These are phyloP conservation scores for Drosophila kokeensis DNA, from an alignment of 2,888 invertebrate species.

Conservation along the genomic window DNA sequence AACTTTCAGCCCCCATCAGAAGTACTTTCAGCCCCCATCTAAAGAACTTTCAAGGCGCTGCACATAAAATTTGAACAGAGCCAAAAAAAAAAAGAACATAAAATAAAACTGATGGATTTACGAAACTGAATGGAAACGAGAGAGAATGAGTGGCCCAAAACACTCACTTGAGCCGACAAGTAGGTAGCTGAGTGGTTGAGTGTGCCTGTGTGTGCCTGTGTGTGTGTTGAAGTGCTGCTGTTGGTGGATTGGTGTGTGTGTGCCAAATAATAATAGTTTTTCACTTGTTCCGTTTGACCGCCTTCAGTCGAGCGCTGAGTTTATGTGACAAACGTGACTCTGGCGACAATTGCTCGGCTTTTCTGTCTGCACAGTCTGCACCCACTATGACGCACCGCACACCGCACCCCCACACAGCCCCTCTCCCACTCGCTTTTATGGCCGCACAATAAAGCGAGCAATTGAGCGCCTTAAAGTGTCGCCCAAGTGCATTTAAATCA, in stretches of 20 bases:
- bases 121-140: conserved; percentile 49
- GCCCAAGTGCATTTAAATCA: conserved; percentile 83
- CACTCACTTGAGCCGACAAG: conserved; percentile 49
- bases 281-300: conserved; percentile 80
- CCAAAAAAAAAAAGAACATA: conserved; percentile 35
- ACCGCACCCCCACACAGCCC: not conserved
- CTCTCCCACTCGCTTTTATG: conserved; percentile 71
- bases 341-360: conserved; percentile 79
- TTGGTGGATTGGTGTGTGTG: conserved; percentile 9
- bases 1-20: conserved; percentile 18
- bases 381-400: conserved; percentile 8
- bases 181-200: conserved; percentile 46
- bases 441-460: conserved; percentile 79
- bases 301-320: conserved; percentile 73
- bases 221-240: conserved; percentile 32
- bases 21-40: conserved; percentile 19
- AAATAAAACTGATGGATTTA: conserved; percentile 78
- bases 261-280: conserved; percentile 80
- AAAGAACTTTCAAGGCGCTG: conserved; percentile 30
- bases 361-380: conserved; percentile 34
- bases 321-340: conserved; percentile 82
- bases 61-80: conserved; percentile 66
- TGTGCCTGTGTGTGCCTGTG: conserved; percentile 10
- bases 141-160: conserved; percentile 24
- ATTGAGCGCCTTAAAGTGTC: conserved; percentile 82